These are phyloP conservation scores for Himalopsyche phryganea DNA, from an alignment of 1,140 invertebrate genomes.

Conservation along the genomic window DNA sequence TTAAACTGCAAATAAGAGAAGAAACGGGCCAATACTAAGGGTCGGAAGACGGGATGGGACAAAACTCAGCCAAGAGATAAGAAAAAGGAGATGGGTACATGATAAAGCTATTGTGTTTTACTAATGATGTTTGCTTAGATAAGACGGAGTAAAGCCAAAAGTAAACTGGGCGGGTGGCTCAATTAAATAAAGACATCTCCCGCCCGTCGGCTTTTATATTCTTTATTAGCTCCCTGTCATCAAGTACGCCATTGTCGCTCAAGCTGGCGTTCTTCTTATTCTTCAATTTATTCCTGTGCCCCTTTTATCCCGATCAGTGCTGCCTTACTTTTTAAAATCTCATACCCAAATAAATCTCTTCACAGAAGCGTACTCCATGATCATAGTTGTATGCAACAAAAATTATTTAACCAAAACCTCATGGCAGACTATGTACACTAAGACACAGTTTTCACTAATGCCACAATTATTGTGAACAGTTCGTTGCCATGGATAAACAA, in stretches of 20 bases:
- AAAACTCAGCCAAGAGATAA: slow-evolving; percentile 4
- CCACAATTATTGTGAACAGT: too few species aligned
- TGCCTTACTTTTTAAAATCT: background rate
- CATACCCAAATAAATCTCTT: too few species aligned
- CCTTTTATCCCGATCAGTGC: slow-evolving; percentile 3
- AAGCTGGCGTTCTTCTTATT: slow-evolving; percentile 2
- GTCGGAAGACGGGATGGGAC: too few species aligned
- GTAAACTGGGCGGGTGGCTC: slow-evolving; percentile 20
- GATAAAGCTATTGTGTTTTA: slow-evolving; percentile 35
- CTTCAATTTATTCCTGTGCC: slow-evolving; percentile 12
- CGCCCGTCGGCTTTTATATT: slow-evolving; percentile 18
- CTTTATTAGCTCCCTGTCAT: slow-evolving; percentile 30
- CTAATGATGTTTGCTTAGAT: slow-evolving; percentile 35
- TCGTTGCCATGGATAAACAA: too few species aligned
- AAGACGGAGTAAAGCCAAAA: slow-evolving; percentile 22
- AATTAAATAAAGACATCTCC: slow-evolving; percentile 32
- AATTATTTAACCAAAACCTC: too few species aligned
- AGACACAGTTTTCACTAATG: too few species aligned
- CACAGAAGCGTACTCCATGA: too few species aligned
- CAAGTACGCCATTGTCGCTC: slow-evolving; percentile 24
- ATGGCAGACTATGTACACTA: too few species aligned
- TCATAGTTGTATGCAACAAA: too few species aligned
- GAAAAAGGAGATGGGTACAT: slow-evolving; percentile 26
- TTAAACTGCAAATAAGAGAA: slow-evolving; percentile 28
- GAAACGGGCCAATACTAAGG: too few species aligned